A percentile compares a stretch with the other conserved stretches of the same genome.
These are phyloP conservation scores for Drosophila guanche DNA, from an alignment of 1,140 invertebrate genomes.

Conservation along the genomic window DNA sequence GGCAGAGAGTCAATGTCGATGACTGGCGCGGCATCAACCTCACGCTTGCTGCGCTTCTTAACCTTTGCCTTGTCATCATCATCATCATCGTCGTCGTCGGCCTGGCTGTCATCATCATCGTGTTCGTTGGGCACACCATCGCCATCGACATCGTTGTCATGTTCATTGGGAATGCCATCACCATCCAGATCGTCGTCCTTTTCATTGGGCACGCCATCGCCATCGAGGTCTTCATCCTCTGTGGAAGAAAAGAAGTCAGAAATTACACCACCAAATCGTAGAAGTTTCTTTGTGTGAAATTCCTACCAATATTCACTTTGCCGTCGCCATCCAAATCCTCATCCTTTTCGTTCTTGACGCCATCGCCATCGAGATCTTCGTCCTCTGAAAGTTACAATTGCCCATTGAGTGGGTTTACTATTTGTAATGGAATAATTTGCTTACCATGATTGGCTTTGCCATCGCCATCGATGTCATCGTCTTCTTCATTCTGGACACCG, in stretches of 20 bases:
- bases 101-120: conserved; percentile 64
- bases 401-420: neutral
- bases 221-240: conserved; percentile 78
- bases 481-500: conserved; percentile 78
- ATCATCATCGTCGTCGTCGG: conserved; percentile 56
- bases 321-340: conserved; percentile 76
- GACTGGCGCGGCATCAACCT: conserved; percentile 76
- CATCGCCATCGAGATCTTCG: conserved; percentile 77
- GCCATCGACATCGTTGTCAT: conserved; percentile 84
- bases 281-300: conserved; percentile 1
- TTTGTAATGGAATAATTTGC: conserved; percentile 81
- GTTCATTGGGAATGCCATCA: conserved; percentile 65
- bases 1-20: conserved; percentile 60
- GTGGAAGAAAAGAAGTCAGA: neutral
- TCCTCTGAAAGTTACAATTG: conserved; percentile 46
- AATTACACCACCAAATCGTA: neutral
- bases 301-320: conserved; percentile 59
- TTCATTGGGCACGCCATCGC: conserved; percentile 80
- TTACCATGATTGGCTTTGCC: conserved; percentile 70
- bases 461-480: conserved; percentile 73
- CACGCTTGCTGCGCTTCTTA: conserved; percentile 80
- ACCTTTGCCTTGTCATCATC: conserved; percentile 55
- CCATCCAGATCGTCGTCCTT: conserved; percentile 72
- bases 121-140: conserved; percentile 75
- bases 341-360: conserved; percentile 79